These are phyloP conservation scores for Sceloporus tristichus DNA, from an alignment of 2,113 vertebrate genomes.

Conservation along the genomic window DNA sequence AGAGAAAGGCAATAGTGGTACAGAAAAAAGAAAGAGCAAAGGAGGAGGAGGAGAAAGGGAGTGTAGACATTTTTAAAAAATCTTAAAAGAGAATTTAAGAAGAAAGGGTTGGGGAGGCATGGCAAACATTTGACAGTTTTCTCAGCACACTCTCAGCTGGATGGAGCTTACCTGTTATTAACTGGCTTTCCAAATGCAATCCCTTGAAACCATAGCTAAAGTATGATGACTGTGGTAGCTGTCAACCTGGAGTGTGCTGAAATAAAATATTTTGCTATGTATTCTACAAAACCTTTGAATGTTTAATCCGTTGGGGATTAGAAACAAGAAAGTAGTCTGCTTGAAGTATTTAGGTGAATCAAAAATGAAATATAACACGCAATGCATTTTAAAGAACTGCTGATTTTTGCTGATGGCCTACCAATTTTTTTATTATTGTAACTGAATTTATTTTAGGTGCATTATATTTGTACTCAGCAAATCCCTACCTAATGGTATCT, in stretches of 20 bases:
- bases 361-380: slow-evolving; percentile 57
- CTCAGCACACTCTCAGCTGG: slow-evolving; percentile 70
- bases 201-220: slow-evolving; percentile 65
- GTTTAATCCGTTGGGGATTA: slow-evolving; percentile 57
- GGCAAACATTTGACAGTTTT: slow-evolving; percentile 71
- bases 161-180: slow-evolving; percentile 70
- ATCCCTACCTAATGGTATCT: neutral
- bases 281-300: slow-evolving; percentile 66
- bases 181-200: slow-evolving; percentile 73
- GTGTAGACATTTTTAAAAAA: neutral
- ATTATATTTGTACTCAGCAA: neutral
- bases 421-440: slow-evolving; percentile 1
- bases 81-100: neutral
- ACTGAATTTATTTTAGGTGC: slow-evolving; percentile 12
- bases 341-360: slow-evolving; percentile 69
- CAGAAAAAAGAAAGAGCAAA: neutral
- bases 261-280: slow-evolving; percentile 76
- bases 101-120: slow-evolving; percentile 4
- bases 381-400: slow-evolving; percentile 44
- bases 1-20: neutral
- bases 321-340: slow-evolving; percentile 59
- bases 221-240: slow-evolving; percentile 65
- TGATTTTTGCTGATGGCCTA: slow-evolving; percentile 39
- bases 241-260: slow-evolving; percentile 65
- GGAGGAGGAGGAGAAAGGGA: neutral